Evolutionary conservation across 2,797 vertebrate species (phyloP).

Genomic region (Potorous gilbertii): DNA sequence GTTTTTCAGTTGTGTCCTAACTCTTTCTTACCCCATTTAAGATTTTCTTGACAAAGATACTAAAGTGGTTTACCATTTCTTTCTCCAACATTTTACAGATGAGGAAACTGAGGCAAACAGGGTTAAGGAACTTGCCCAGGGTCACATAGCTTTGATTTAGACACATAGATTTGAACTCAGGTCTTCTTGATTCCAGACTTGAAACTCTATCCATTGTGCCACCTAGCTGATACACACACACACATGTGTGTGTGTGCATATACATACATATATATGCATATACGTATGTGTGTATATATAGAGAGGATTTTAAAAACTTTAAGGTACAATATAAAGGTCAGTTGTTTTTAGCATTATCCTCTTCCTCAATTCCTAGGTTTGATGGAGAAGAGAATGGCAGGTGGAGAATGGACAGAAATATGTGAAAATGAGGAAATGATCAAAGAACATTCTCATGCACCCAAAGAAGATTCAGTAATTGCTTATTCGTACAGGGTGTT

Average conservation of each 20-base stretch:
- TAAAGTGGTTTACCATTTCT: background rate
- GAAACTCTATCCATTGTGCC: background rate
- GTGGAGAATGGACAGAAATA: background rate
- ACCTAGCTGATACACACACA: background rate
- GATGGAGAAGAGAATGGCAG: background rate
- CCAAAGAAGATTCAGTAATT: background rate
- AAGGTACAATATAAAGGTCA: background rate
- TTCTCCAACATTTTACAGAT: background rate
- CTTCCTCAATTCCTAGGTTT: background rate
- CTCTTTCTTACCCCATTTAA: background rate
- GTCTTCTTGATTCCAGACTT: background rate
- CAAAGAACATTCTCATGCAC: background rate
- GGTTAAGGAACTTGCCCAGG: background rate
- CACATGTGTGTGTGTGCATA: too few species aligned
- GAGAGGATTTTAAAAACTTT: background rate
- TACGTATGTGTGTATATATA: too few species aligned
- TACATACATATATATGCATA: too few species aligned
- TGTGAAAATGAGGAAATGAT: background rate
- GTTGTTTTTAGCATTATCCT: background rate
- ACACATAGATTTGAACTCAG: background rate
- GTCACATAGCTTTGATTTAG: background rate
- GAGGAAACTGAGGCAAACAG: background rate
- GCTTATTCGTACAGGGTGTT: background rate
- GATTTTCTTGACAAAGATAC: background rate
- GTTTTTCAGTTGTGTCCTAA: background rate